phyloP scores from a whole-genome alignment of 2,797 vertebrate genomes.

The Kryptolebias ocellatus region DNA sequence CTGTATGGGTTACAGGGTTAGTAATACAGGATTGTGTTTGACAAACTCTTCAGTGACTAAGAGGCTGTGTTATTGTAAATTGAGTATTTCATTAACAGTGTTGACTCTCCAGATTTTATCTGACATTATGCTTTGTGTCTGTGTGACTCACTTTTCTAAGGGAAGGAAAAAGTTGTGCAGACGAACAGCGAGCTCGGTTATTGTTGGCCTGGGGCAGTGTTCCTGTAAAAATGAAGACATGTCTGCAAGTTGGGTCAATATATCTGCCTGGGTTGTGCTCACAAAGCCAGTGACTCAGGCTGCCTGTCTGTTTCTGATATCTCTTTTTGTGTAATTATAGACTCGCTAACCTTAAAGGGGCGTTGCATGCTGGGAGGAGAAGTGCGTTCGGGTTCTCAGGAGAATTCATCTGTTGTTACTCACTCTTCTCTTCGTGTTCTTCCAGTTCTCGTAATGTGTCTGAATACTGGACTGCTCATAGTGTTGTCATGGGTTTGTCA shows the following conservation, averaged over 20 bases:
- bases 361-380: conserved; percentile 72
- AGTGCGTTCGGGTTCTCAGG: conserved; percentile 69
- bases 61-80: conserved; percentile 72
- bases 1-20: conserved; percentile 7
- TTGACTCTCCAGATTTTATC: conserved; percentile 65
- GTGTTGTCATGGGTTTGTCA: conserved; percentile 26
- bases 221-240: conserved; percentile 66
- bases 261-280: conserved; percentile 67
- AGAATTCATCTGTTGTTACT: conserved; percentile 78
- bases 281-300: conserved; percentile 77
- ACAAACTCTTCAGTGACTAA: conserved; percentile 62
- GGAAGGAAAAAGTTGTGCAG: conserved; percentile 76
- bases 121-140: conserved; percentile 78
- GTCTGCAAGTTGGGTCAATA: conserved; percentile 70
- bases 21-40: conserved; percentile 23
- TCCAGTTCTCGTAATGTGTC: conserved; percentile 40
- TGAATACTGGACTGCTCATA: conserved; percentile 36
- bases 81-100: conserved; percentile 68
- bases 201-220: conserved; percentile 66
- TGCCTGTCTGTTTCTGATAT: conserved; percentile 77
- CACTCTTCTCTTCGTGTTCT: conserved; percentile 59
- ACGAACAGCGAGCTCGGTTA: conserved; percentile 57
- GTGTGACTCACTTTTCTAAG: conserved; percentile 71
- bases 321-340: conserved; percentile 85
- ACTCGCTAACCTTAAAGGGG: conserved; percentile 76